Evolutionary conservation across 2,797 vertebrate species (phyloP).

Genomic region (Rhynchotus rufescens): DNA sequence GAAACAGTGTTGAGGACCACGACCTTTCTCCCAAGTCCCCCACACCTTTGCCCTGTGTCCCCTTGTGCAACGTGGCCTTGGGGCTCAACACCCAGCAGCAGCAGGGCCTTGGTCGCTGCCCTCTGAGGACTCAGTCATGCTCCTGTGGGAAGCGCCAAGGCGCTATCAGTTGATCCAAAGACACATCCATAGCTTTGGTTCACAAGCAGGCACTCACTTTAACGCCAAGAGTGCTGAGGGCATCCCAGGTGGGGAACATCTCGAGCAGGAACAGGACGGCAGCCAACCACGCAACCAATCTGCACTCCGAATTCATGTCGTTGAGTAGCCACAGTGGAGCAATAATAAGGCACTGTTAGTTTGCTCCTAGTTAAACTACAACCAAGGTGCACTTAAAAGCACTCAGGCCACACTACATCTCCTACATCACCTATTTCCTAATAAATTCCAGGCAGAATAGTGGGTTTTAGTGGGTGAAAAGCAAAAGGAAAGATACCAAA

Average conservation of each 20-base stretch:
- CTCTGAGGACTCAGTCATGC: neutral
- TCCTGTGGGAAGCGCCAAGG: neutral
- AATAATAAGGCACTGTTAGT: neutral
- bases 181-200: neutral
- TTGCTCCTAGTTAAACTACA: neutral
- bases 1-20: neutral
- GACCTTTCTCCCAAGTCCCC: neutral
- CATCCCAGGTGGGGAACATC: neutral
- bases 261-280: neutral
- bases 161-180: neutral
- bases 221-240: neutral
- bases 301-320: neutral
- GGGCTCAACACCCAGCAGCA: neutral
- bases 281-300: neutral
- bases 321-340: neutral
- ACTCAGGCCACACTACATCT: neutral
- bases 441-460: neutral
- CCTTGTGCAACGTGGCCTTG: neutral
- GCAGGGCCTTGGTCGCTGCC: neutral
- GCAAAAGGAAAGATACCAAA: neutral
- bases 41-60: rapidly evolving
- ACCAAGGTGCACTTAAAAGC: neutral
- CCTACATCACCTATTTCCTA: neutral
- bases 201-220: neutral
- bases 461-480: neutral